Base-by-base conservation (phyloP, 2,797 vertebrate genomes). In the Tokudaia tokunoshimensis region DNA sequence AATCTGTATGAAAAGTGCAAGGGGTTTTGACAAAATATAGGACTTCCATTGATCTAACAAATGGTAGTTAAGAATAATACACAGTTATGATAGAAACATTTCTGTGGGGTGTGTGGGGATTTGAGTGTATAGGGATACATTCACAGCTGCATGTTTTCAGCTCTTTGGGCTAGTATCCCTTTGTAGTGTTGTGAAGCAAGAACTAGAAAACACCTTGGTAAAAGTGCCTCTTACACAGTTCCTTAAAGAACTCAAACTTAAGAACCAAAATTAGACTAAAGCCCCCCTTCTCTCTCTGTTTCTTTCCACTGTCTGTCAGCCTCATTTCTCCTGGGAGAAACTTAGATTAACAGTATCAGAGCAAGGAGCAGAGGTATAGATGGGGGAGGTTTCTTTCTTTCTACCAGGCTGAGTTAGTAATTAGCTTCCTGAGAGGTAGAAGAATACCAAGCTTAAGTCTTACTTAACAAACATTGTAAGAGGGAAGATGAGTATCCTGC, bases 291-390 rank as follows among this genome's bases (percentile, higher is more conserved):
- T 96, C 92, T 97, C 96, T 94, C 67, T 92, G 81, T 84, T 94
- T 93, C 61, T 88, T 63, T 95, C 89, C 44, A 94, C 96, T 94
- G 95, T 98, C 97, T 98, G 96, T 97, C 96, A 97, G 79, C 61
- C 92, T 88, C 92, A 41, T 75, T 95, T 87, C 96, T 95, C 91
- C 89, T 61, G 95, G 95, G 94, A 97, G 94, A 96, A 92, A 57
- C 80, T 94, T 29, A 92, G 55, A 57, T 94, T 97, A 96, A 97
- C 91, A 95, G 87, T 55, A 92, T 83, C 80, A 87, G 86, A 97
- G 74, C 31, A 75, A 96, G 67, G 88, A 96, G 92, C 72, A 84
- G 81, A 76, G 88, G 31, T 96, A 91, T 96, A 91, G 85, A 91
- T 95, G 91, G 96, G 41, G 37, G 74, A 82, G 75, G 61, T 72